These are phyloP conservation scores for Vimba vimba DNA, from an alignment of 2,113 vertebrate genomes.

Conservation along the genomic window DNA sequence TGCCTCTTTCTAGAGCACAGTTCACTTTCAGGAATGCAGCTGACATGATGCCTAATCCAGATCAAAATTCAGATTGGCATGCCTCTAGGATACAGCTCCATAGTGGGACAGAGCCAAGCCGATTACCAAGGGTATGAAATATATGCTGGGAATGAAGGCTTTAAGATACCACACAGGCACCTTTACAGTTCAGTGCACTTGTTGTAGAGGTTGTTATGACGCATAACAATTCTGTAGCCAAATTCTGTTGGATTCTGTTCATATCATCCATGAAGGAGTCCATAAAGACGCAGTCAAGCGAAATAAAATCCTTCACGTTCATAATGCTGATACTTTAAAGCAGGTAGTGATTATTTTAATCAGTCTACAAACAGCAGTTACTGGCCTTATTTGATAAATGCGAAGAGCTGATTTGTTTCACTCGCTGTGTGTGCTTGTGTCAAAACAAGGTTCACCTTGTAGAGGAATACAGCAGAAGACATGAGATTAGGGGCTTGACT, in stretches of 20 bases:
- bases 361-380: slow-evolving; percentile 38
- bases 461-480: slow-evolving; percentile 21
- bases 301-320: slow-evolving; percentile 16
- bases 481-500: slow-evolving; percentile 23
- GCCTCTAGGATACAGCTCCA: slow-evolving; percentile 5
- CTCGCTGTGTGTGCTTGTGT: slow-evolving; percentile 16
- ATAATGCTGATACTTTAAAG: slow-evolving; percentile 16
- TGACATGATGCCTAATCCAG: slow-evolving; percentile 35
- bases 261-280: slow-evolving; percentile 2
- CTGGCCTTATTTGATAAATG: slow-evolving; percentile 35
- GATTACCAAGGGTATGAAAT: slow-evolving; percentile 11
- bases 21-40: slow-evolving; percentile 20
- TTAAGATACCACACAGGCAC: background rate
- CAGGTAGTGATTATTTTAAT: slow-evolving; percentile 39
- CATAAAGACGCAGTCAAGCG: slow-evolving; percentile 3
- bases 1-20: slow-evolving; percentile 7
- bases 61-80: slow-evolving; percentile 36
- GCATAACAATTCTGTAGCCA: background rate
- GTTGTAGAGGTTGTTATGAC: background rate
- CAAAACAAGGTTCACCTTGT: slow-evolving; percentile 23
- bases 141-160: slow-evolving; percentile 20
- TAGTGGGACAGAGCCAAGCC: background rate
- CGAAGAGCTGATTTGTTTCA: slow-evolving; percentile 15
- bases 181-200: background rate
- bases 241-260: background rate